Conservation (phyloP, 1,140 invertebrate species). For the Mya arenaria region DNA sequence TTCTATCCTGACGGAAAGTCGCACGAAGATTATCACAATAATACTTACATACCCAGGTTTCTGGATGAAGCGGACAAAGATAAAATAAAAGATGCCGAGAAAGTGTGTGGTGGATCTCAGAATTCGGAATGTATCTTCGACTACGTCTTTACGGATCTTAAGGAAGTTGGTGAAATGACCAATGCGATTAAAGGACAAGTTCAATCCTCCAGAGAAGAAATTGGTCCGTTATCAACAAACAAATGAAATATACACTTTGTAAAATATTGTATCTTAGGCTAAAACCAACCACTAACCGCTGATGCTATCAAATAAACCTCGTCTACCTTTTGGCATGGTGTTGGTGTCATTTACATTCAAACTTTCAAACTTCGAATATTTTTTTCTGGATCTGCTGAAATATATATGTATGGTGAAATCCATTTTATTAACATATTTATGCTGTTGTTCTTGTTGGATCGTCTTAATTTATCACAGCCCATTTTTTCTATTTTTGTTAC, state of each 20-base stretch:
- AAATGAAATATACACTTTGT: no score
- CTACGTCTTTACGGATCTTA: not conserved
- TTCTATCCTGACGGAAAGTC: not conserved
- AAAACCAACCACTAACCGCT: no score
- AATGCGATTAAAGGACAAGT: not conserved
- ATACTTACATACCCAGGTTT: conserved; percentile 7
- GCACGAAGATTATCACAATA: conserved; percentile 5
- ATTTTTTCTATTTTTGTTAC: no score
- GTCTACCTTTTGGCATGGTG: no score
- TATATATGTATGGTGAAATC: no score
- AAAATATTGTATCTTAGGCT: not conserved
- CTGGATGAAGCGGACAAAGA: not conserved
- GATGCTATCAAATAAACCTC: no score
- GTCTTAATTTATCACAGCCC: no score
- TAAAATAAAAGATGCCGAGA: not conserved
- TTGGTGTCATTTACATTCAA: no score
- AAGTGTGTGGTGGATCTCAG: not conserved
- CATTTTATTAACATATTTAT: no score
- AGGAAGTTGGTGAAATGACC: not conserved
- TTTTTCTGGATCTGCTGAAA: no score
- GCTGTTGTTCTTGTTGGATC: no score
- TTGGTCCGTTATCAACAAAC: not conserved
- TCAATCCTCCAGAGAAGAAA: not conserved
- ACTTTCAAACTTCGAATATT: no score
- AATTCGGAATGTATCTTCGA: conserved; percentile 1